Conservation (phyloP, 2,888 invertebrate species). For the Agrochola macilenta region DNA sequence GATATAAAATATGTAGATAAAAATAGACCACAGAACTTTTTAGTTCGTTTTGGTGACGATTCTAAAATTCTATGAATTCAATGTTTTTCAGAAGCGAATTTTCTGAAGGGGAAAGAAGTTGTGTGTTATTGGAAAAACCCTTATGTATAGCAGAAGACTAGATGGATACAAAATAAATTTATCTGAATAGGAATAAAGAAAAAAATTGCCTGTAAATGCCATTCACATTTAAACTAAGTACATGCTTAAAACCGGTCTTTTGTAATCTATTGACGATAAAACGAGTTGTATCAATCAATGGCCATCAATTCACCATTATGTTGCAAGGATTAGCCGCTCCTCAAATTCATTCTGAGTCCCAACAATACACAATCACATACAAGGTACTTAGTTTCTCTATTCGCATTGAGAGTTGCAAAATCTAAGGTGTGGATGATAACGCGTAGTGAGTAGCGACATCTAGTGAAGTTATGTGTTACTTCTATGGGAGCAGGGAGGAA, state of each 20-base stretch:
- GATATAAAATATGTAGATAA: background rate
- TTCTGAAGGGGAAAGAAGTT: background rate
- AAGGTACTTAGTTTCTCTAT: conserved; percentile 54
- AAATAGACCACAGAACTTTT: background rate
- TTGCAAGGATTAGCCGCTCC: conserved; percentile 66
- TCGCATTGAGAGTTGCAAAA: conserved; percentile 59
- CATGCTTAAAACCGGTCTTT: conserved; percentile 30
- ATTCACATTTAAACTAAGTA: conserved; percentile 30
- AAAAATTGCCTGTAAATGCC: background rate
- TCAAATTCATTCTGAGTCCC: conserved; percentile 58
- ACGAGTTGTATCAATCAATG: conserved; percentile 54
- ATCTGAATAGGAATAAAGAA: background rate
- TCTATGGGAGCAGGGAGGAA: background rate
- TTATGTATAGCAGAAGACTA: background rate
- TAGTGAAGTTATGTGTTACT: conserved; percentile 18
- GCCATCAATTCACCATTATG: conserved; percentile 55
- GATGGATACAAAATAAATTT: background rate
- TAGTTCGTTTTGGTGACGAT: background rate
- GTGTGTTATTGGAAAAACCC: background rate
- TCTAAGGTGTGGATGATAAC: conserved; percentile 60
- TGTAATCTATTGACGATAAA: conserved; percentile 57
- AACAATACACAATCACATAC: conserved; percentile 62
- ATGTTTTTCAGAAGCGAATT: background rate
- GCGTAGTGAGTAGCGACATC: conserved; percentile 52
- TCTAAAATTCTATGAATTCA: background rate